Conservation (phyloP, 2,888 invertebrate species). For the Cephus nigrinus region DNA sequence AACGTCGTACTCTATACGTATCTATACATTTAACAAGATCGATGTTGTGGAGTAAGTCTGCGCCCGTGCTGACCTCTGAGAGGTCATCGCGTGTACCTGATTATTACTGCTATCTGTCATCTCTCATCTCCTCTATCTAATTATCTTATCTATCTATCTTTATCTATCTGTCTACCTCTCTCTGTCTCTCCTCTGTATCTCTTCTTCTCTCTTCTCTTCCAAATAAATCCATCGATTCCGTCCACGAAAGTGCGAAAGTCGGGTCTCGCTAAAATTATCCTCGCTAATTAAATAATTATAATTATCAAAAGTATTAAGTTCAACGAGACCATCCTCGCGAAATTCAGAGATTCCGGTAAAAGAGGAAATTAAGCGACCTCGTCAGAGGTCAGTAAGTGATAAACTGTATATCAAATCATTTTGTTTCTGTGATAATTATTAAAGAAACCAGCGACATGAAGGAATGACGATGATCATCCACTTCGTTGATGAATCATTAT, state of each 20-base stretch:
- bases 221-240: neutral
- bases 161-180: conserved; percentile 27
- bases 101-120: neutral
- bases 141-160: conserved; percentile 14
- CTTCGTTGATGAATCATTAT: neutral
- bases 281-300: neutral
- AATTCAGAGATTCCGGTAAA: neutral
- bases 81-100: neutral
- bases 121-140: conserved; percentile 29
- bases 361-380: neutral
- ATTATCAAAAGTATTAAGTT: neutral
- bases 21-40: conserved; percentile 4
- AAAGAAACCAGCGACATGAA: neutral
- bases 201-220: conserved; percentile 7
- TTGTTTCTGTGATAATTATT: neutral
- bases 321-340: neutral
- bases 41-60: conserved; percentile 4
- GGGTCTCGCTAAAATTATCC: neutral
- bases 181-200: conserved; percentile 6
- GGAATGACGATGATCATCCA: neutral
- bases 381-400: neutral
- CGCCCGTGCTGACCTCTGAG: neutral
- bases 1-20: conserved; percentile 1
- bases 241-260: neutral
- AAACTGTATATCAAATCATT: neutral